Evolutionary conservation across 2,797 vertebrate species (phyloP).

Genomic region (Liasis olivaceus): DNA sequence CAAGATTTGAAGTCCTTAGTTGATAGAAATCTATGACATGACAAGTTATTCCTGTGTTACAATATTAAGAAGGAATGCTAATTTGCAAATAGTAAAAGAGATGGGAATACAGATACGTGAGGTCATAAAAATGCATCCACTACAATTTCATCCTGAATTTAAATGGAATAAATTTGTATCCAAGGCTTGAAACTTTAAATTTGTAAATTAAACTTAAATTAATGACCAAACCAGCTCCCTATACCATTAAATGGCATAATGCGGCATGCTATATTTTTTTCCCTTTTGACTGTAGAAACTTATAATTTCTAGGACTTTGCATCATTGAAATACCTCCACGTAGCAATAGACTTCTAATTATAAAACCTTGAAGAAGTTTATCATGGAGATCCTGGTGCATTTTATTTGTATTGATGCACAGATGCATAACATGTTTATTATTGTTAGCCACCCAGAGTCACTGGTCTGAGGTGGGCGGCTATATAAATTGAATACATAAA

Average conservation of each 20-base stretch:
- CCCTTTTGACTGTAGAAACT: conserved; percentile 5
- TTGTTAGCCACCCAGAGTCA: too few species aligned
- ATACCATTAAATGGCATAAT: neutral
- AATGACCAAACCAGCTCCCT: conserved; percentile 3
- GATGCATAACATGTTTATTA: neutral
- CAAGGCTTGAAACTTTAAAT: neutral
- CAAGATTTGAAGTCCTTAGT: neutral
- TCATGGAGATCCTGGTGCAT: neutral
- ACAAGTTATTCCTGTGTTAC: neutral
- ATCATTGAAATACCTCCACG: neutral
- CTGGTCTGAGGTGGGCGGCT: too few species aligned
- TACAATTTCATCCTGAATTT: neutral
- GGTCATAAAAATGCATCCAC: neutral
- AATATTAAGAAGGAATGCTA: neutral
- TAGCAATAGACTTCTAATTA: neutral
- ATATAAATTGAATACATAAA: too few species aligned
- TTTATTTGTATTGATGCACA: neutral
- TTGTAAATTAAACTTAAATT: conserved; percentile 15
- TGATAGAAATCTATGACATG: neutral
- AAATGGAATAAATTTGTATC: neutral
- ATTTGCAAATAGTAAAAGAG: neutral
- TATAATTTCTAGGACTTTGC: neutral
- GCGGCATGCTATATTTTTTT: conserved; percentile 11
- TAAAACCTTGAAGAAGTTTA: neutral
- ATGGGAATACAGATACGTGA: neutral